Conservation (phyloP, 1,140 invertebrate species). For the Lethrus apterus region DNA sequence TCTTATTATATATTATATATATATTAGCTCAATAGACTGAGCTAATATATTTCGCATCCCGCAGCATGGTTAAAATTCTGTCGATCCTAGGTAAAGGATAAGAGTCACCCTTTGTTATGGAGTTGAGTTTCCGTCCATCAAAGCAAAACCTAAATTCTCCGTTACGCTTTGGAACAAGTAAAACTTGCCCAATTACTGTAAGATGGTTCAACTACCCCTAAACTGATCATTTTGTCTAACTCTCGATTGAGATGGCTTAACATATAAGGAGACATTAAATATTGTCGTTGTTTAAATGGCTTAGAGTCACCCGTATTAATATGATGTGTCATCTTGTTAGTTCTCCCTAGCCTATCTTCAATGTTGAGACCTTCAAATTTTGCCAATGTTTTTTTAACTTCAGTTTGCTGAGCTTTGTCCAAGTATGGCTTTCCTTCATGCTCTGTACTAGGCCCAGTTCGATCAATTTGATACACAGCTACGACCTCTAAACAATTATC, state of each 20-base stretch:
- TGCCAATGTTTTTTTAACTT: neutral
- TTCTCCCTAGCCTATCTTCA: slow-evolving; percentile 4
- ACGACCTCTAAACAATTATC: neutral
- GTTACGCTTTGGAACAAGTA: neutral
- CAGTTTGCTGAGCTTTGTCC: neutral
- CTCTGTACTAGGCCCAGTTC: neutral
- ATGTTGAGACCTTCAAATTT: neutral
- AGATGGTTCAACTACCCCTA: neutral
- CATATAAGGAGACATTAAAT: slow-evolving; percentile 20
- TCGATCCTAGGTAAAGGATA: slow-evolving; percentile 1
- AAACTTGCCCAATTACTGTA: neutral
- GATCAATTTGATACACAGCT: neutral
- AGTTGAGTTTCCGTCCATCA: neutral
- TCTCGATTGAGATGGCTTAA: neutral
- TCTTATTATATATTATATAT: slow-evolving; percentile 26
- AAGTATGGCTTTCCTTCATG: neutral
- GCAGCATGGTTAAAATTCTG: slow-evolving; percentile 26
- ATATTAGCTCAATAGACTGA: too few species aligned
- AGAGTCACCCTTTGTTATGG: neutral
- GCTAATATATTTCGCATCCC: slow-evolving; percentile 30
- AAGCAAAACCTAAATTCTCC: neutral
- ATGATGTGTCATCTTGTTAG: slow-evolving; percentile 3
- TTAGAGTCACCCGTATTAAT: slow-evolving; percentile 20
- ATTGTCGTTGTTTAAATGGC: slow-evolving; percentile 17
- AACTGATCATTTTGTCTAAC: neutral